Percentiles rank a stretch among this genome's conserved stretches.
phyloP scores from a whole-genome alignment of 1,140 invertebrate genomes.

The Drosophila kurseongensis region DNA sequence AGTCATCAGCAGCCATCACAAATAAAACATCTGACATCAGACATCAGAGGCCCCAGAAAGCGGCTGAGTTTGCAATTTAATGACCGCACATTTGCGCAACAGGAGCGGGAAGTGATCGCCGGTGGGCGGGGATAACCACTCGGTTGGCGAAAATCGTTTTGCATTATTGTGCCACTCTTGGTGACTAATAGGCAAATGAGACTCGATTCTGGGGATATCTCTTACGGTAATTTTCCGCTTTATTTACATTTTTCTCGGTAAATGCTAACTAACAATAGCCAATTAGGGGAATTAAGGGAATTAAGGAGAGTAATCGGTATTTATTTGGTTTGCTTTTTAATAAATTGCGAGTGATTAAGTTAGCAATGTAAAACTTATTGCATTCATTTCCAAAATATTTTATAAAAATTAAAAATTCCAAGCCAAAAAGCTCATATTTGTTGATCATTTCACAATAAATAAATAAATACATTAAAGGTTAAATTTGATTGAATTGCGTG shows the following conservation, averaged over 20 bases:
- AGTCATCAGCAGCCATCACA: conserved; percentile 26
- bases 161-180: conserved; percentile 34
- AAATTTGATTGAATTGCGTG: too few species aligned
- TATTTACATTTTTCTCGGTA: background rate
- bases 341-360: background rate
- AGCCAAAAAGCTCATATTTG: too few species aligned
- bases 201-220: conserved; percentile 15
- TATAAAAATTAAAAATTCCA: background rate
- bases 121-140: conserved; percentile 4
- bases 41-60: conserved; percentile 24
- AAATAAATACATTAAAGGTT: too few species aligned
- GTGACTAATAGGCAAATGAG: conserved; percentile 61
- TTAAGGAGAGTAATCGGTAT: background rate
- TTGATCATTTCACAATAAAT: too few species aligned
- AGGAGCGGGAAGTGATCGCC: conserved; percentile 31
- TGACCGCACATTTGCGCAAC: conserved; percentile 63
- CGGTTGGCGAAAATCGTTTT: conserved; percentile 41
- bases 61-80: conserved; percentile 61
- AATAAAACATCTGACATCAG: background rate
- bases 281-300: conserved; percentile 4
- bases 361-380: background rate
- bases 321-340: background rate
- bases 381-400: background rate
- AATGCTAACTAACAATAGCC: conserved; percentile 11
- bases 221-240: conserved; percentile 13